Base-by-base conservation (phyloP, 2,888 invertebrate species). In the Tiliacea aurago region DNA sequence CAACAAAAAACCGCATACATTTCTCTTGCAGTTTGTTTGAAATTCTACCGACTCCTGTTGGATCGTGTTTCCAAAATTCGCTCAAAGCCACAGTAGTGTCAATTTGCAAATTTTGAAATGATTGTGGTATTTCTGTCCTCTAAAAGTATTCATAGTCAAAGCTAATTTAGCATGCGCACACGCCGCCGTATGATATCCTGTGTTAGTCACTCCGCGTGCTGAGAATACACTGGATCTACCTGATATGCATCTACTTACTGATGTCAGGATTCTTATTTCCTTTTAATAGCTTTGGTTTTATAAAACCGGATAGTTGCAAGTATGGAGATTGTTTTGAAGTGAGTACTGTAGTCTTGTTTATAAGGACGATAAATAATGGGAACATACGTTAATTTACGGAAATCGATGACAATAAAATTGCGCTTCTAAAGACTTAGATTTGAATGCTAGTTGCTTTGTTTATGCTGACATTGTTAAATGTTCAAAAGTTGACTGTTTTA, bases 121-220 rank as follows among this genome's bases (percentile, higher is more conserved):
- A 28, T 37, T 37, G 18, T 62, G 20, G 61, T 53, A 0, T n/a
- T 23, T 53, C 58, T 78, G 47, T 51, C 51, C 20, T 45, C 41
- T 23, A 23, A 4, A 62, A 20, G n/a, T 58, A 56, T 49, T 49
- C 56, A 78, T 74, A 75, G 55, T 63, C 62, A 63, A 37, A 73
- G 49, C 58, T 75, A 75, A 83, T 63, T 81, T 78, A 74, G 63
- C 68, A 81, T 82, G 83, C 76, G 55, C 68, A 65, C 73, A 72
- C 73, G 73, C 43, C 56, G 68, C 41, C 58, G 62, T 71, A 63
- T 73, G 72, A 70, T 81, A 85, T 86, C 85, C 85, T 86, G 85
- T 76, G 43, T 83, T 78, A 83, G 69, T 86, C 85, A 79, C 11
- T 47, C 41, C 9, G 62, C 85, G 87, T 86, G 87, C 65, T 28